Evolutionary conservation across 2,113 vertebrate species (phyloP).

Genomic region (Labeo catla): DNA sequence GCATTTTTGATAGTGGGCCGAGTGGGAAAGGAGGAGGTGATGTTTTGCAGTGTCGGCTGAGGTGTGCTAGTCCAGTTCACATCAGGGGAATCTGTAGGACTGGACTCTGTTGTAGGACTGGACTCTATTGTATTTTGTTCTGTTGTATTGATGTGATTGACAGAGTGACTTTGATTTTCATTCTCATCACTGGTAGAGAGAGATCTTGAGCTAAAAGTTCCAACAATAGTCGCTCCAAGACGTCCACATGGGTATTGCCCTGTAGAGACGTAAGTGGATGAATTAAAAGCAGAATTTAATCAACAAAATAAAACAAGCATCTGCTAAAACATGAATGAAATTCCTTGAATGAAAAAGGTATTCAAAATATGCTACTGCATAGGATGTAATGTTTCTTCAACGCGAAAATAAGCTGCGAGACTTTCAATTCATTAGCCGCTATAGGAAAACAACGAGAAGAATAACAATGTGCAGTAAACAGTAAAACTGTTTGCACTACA

Average conservation of each 20-base stretch:
- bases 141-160: background rate
- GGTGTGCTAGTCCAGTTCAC: background rate
- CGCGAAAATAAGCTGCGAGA: too few relatives aligned
- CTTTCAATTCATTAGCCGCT: too few relatives aligned
- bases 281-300: background rate
- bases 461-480: too few relatives aligned
- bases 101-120: background rate
- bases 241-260: conserved; percentile 71
- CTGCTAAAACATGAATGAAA: background rate
- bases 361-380: background rate
- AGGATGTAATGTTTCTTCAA: background rate
- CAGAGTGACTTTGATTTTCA: conserved; percentile 5
- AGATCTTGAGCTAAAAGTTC: conserved; percentile 20
- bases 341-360: background rate
- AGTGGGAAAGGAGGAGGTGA: conserved; percentile 56
- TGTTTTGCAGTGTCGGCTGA: background rate
- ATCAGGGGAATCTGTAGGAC: background rate
- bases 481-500: too few relatives aligned
- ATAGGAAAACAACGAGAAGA: too few relatives aligned
- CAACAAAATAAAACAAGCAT: background rate
- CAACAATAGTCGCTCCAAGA: conserved; percentile 26
- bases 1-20: conserved; percentile 43
- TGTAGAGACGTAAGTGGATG: conserved; percentile 44
- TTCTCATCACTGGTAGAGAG: background rate
- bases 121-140: background rate